Base-by-base conservation (phyloP, 2,797 vertebrate species). In the Hephaestus fuliginosus region DNA sequence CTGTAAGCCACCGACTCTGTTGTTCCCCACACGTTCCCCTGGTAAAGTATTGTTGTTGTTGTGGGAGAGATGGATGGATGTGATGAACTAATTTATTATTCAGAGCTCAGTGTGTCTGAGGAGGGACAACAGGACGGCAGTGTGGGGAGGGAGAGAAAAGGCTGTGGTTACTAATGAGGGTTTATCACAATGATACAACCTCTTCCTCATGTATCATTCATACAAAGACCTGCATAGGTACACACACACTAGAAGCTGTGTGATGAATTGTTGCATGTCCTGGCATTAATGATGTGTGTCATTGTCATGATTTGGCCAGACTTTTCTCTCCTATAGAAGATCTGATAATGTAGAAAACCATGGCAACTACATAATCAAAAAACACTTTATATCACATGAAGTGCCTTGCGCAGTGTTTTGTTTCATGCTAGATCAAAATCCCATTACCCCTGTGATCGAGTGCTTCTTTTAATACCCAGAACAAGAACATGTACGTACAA, bases 31-130 rank as follows among this genome's bases (percentile, higher is more conserved):
- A 28, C 74, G 74, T 62, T 56, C 67, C 63, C 52, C 73, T 22
- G 51, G 68, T 85, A 85, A 88, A 88, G 88, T 79, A 61, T 33
- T 33, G 30, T 33, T 56, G 84, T 18, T 76, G 80, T 53, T 69
- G 63, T 77, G 79, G 25, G 72, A 44, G 65, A 55, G 83, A 88
- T 33, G 30, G 78, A 89, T 71, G 84, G 77, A 85, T 81, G 60
- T 74, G 91, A 89, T 81, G 82, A 81, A 62, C 70, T 74, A 76
- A 83, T 94, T 93, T 87, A 88, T 94, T 90, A 94, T 95, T 93
- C 91, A 92, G 77, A 60, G 77, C 78, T 80, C 69, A 67, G 86
- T 63, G 81, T 77, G 88, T 86, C 86, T 90, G 81, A 82, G 82
- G 87, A 86, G 82, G 82, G 84, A 80, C 80, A 74, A 52, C 68